phyloP scores from a whole-genome alignment of 1,140 invertebrate genomes.

The Lepidurus apus region DNA sequence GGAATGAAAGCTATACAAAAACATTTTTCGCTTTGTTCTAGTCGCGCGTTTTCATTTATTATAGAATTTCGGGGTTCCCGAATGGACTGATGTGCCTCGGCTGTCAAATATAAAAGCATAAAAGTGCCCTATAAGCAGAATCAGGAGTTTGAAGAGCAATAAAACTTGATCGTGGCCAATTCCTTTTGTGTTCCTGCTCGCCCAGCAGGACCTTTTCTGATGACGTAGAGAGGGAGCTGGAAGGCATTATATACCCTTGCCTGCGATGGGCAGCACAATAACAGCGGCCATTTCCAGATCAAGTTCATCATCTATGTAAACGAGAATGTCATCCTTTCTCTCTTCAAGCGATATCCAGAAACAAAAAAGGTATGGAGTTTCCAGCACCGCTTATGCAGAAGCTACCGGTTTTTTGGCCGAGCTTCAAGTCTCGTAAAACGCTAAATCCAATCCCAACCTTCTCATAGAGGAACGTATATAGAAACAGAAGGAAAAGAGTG shows the following conservation, averaged over 20 bases:
- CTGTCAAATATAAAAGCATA: neutral
- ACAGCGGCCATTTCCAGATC: constrained; percentile 2
- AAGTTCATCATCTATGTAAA: constrained; percentile 16
- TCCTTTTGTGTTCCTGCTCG: neutral
- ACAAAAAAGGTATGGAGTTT: neutral
- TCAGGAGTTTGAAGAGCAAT: neutral
- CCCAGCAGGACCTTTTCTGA: neutral
- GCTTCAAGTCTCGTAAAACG: neutral
- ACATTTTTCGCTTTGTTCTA: too few species aligned
- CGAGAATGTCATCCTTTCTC: constrained; percentile 11
- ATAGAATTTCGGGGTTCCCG: neutral
- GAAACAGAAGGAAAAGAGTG: neutral
- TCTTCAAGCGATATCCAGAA: neutral
- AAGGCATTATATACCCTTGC: neutral
- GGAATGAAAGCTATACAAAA: too few species aligned
- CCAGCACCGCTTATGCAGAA: neutral
- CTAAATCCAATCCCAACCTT: neutral
- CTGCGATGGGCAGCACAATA: neutral
- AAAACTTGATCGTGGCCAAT: constrained; percentile 17
- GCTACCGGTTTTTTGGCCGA: neutral
- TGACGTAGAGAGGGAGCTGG: neutral
- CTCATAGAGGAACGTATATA: neutral
- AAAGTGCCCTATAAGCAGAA: neutral
- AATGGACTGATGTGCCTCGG: neutral
- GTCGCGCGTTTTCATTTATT: neutral